Base-by-base conservation (phyloP, 2,888 invertebrate species). In the Orchesellides sinensis region DNA sequence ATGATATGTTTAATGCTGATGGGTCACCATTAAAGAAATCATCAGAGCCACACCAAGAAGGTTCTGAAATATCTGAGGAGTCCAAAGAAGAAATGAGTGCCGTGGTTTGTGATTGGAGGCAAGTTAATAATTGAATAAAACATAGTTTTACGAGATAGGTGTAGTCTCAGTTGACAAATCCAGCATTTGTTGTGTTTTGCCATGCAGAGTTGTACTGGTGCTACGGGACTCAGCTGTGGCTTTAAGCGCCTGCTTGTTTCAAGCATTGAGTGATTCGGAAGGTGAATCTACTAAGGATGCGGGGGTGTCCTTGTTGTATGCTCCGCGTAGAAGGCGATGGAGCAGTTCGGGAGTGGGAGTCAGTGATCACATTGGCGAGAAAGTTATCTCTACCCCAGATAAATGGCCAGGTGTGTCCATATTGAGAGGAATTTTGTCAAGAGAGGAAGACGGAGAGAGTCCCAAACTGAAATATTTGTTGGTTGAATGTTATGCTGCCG, bases 161-260 rank as follows among this genome's bases (percentile, higher is more conserved):
- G 5, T 5, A 32, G 5, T 6, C 10, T 32, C 6, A 6, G 32
- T 32, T 32, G 10, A 5, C 6, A 32, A 32, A 32, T 32, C n/a
- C n/a, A n/a, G n/a, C n/a, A n/a, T n/a, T n/a, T n/a, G n/a, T 68
- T 68, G 25, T 40, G 12, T 49, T 63, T 74, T 3, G 10, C 27
- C 27, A 45, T 45, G 2, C 27, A 83, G 83, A 45, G 77, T 88
- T 5, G 87, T 88, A 6, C 80, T 97, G 89, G 95, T 97, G n/a
- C 91, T 99, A 87, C 92, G 98, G 72, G 98, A 98, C 90, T 91
- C 99, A 68, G 95, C 98, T 0, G 96, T 99, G 10, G 98, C 99
- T 0, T 92, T 99, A 14, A 98, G 99, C n/a, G 97, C 99, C 23
- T 99, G 99, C 91, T 96, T 99, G 89, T 99, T 99, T 91, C 99